Conservation (phyloP, 2,797 vertebrate genomes). For the Sebastes dallii region DNA sequence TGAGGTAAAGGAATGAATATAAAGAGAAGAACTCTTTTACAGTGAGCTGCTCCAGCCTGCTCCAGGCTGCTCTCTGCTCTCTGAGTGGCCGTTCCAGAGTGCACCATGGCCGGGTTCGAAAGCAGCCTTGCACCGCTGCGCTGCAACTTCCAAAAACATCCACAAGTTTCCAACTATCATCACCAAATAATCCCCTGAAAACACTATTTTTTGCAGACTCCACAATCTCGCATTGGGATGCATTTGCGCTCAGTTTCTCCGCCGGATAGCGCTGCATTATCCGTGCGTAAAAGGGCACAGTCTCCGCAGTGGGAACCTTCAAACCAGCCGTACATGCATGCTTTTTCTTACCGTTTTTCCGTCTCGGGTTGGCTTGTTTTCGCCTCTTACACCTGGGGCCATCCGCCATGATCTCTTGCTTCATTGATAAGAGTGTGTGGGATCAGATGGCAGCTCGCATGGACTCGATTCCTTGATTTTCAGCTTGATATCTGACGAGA, state of each 20-base stretch:
- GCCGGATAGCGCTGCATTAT: conserved; percentile 40
- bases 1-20: background rate
- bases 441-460: conserved; percentile 98
- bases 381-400: conserved; percentile 99
- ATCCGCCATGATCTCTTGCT: conserved; percentile 99
- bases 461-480: conserved; percentile 93
- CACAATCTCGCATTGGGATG: background rate
- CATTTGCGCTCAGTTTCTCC: conserved; percentile 36
- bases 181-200: background rate
- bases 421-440: conserved; percentile 94
- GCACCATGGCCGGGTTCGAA: conserved; percentile 29
- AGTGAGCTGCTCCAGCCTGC: conserved; percentile 8
- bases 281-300: conserved; percentile 39
- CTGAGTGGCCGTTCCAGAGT: conserved; percentile 21
- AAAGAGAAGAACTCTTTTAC: background rate
- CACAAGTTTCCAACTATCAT: conserved; percentile 53
- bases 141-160: conserved; percentile 57
- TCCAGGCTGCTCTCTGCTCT: background rate
- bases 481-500: conserved; percentile 86
- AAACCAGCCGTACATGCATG: conserved; percentile 37
- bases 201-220: conserved; percentile 1
- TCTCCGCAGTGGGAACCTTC: conserved; percentile 54
- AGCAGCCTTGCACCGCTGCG: conserved; percentile 24
- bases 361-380: conserved; percentile 99
- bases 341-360: conserved; percentile 96